Evolutionary conservation across 2,888 invertebrate genomes (phyloP).

Genomic region (Gastrophysa polygoni): DNA sequence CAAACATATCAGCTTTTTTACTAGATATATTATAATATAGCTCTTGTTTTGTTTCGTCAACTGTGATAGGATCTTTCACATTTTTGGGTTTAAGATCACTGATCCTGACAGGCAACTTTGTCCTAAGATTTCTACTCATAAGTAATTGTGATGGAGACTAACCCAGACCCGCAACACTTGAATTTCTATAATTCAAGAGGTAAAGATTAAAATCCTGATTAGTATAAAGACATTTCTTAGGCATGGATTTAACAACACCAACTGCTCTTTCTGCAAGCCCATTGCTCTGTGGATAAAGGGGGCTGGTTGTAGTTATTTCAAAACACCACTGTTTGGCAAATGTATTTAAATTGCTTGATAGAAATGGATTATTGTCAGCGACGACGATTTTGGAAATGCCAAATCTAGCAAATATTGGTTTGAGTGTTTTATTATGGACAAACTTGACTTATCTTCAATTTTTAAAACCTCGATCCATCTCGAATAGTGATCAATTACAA

Average conservation of each 20-base stretch:
- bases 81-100: not conserved
- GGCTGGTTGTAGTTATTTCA: slow-evolving; percentile 31
- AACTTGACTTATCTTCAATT: too few species aligned
- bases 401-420: slow-evolving; percentile 27
- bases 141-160: not conserved
- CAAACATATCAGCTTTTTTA: too few species aligned
- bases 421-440: not conserved
- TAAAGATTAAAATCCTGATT: slow-evolving; percentile 3
- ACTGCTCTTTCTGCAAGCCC: slow-evolving; percentile 32
- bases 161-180: not conserved
- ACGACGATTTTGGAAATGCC: slow-evolving; percentile 31
- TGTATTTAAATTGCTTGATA: slow-evolving; percentile 29
- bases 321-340: slow-evolving; percentile 35
- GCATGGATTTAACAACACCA: slow-evolving; percentile 26
- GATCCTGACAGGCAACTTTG: not conserved
- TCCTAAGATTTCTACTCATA: not conserved
- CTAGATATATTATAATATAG: too few species aligned
- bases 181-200: slow-evolving; percentile 7
- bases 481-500: slow-evolving; percentile 29
- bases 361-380: slow-evolving; percentile 38
- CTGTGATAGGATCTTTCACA: not conserved
- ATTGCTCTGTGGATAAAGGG: slow-evolving; percentile 20
- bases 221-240: slow-evolving; percentile 14
- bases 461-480: slow-evolving; percentile 30
- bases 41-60: too few species aligned